These are phyloP conservation scores for Avahi laniger DNA, from an alignment of 2,797 vertebrate genomes.

Conservation along the genomic window DNA sequence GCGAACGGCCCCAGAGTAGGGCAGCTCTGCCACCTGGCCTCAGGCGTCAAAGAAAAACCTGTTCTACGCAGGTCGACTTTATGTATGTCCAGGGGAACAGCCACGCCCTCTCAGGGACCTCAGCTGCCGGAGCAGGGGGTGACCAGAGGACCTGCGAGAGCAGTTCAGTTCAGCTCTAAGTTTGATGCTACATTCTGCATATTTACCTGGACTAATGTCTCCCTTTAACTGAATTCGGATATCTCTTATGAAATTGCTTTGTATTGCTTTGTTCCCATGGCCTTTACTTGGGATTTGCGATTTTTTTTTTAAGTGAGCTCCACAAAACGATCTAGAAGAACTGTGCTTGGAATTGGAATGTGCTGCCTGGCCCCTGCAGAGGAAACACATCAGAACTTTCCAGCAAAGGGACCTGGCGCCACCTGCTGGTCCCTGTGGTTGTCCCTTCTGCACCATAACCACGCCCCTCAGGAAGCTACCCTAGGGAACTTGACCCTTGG, in stretches of 20 bases:
- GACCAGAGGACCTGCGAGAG: neutral
- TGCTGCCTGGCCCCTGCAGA: fast-evolving
- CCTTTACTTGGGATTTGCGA: neutral
- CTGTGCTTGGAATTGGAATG: neutral
- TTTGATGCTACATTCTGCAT: neutral
- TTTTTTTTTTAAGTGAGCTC: neutral
- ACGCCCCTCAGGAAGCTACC: fast-evolving
- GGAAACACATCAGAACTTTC: fast-evolving
- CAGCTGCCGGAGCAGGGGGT: fast-evolving
- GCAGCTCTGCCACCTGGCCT: too few relatives aligned
- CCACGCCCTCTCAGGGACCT: neutral
- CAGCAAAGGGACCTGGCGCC: neutral
- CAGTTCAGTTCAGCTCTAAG: neutral
- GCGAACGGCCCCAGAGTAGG: neutral
- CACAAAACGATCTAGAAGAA: neutral
- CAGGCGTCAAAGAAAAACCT: neutral
- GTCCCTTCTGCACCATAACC: fast-evolving
- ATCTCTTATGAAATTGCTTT: neutral
- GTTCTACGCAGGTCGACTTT: neutral
- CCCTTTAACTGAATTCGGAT: neutral
- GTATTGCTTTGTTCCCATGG: neutral
- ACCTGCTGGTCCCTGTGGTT: neutral
- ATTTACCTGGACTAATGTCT: neutral
- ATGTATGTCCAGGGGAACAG: neutral
- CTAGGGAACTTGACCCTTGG: neutral